Evolutionary conservation across 2,797 vertebrate genomes (phyloP).

Genomic region (Chaetophractus vellerosus): DNA sequence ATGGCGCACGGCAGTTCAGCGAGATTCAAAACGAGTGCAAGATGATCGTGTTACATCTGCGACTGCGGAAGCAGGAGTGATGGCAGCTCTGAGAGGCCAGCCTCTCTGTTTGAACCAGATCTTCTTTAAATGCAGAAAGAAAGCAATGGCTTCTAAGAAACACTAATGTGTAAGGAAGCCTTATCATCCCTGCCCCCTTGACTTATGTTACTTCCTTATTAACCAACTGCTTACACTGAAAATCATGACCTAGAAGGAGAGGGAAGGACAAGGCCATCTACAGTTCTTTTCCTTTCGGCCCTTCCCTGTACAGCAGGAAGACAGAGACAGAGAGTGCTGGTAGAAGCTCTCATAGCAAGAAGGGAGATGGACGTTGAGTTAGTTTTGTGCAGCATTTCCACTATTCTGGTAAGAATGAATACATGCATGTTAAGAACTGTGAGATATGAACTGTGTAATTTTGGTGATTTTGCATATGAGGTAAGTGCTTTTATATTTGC

Average conservation of each 20-base stretch:
- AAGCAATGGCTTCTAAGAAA: not conserved
- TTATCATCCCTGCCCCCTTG: not conserved
- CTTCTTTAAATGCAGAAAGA: conserved; percentile 53
- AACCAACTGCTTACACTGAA: not conserved
- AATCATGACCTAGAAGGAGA: not conserved
- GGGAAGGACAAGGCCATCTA: not conserved
- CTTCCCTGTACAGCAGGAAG: not conserved
- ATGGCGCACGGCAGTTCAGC: not conserved
- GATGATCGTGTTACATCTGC: not conserved
- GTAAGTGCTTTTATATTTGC: not conserved
- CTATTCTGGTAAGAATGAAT: conserved; percentile 8
- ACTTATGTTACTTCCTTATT: not conserved
- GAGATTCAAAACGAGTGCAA: not conserved
- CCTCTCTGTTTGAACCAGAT: not conserved
- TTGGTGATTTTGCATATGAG: not conserved
- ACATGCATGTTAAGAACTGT: not conserved
- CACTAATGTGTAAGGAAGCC: not conserved
- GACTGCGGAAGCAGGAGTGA: not conserved
- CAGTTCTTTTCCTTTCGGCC: not conserved
- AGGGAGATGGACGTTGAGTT: not conserved
- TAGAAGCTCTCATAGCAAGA: not conserved
- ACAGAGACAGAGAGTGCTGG: not conserved
- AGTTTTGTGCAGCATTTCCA: not conserved
- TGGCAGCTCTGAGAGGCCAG: not conserved
- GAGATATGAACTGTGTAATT: conserved; percentile 3